Base-by-base conservation (phyloP, 2,888 invertebrate species). In the Lithophane ornitopus region DNA sequence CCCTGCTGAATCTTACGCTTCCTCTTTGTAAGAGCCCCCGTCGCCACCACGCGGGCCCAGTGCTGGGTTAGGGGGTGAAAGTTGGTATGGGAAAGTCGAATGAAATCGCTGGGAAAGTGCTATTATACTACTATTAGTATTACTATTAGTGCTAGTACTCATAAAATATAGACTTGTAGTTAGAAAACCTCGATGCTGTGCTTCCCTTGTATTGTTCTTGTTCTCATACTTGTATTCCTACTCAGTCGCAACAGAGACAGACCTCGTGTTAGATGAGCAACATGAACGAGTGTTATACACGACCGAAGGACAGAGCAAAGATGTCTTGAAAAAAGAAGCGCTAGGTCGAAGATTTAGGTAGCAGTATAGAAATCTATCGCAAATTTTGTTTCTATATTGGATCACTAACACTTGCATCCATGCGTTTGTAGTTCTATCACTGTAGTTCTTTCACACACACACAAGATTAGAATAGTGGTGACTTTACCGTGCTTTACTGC, bases 311-410 rank as follows among this genome's bases (percentile, higher is more conserved):
- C 67, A 44, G 11, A 56, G 8, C 14, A 77, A 69, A 56, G 41
- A 41, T 46, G 28, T 66, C 41, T 34, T 68, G 76, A 69, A 76
- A 77, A 77, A 56, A 41, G 68, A 49, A 62, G 62, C 49, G 14
- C 76, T 41, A n/a, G n/a, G 4, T 46, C 70, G 56, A 62, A 56
- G 70, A 56, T 52, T 71, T 76, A 81, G 80, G 80, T 80, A 81
- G 68, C 63, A 70, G 62, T 56, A 61, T 81, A n/a, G 14, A 49
- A 65, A 69, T 54, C 4, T 59, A 69, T 26, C 9, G 52, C 26
- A 75, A 63, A 14, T 65, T 75, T 63, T 63, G 26, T 74, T 63
- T 46, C 19, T 14, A 4, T 74, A 46, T 74, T 26, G 16, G n/a
- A 39, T 19, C 22, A 54, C 34, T 46, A 67, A 39, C 61, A 67